Percentiles rank a stretch among this genome's conserved stretches.
Evolutionary conservation across 2,797 vertebrate species (phyloP).

Genomic region (Spinus olivaceus): DNA sequence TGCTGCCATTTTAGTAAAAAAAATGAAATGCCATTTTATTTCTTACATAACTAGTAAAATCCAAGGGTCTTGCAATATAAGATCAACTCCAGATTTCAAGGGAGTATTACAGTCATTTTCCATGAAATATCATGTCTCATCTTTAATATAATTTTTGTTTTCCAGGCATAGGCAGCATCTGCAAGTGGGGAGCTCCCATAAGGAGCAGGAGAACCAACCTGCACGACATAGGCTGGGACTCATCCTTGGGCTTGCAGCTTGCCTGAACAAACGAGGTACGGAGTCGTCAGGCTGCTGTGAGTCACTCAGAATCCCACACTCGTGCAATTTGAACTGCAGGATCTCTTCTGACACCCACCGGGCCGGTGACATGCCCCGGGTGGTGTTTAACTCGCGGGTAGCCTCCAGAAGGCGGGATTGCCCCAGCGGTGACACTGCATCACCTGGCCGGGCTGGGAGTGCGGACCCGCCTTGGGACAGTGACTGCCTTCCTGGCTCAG

Average conservation of each 20-base stretch:
- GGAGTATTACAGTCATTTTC: neutral
- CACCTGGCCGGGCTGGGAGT: neutral
- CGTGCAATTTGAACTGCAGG: accelerated
- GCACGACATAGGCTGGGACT: neutral
- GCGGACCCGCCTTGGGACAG: neutral
- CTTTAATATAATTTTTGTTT: neutral
- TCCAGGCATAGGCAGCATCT: neutral
- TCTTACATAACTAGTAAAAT: neutral
- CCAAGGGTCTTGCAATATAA: neutral
- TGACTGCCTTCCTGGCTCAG: neutral
- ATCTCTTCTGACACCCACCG: neutral
- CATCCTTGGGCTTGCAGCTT: neutral
- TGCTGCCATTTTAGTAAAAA: neutral
- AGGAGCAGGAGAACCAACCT: neutral
- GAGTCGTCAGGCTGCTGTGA: neutral
- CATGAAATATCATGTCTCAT: neutral
- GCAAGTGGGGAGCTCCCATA: neutral
- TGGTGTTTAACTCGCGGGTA: neutral
- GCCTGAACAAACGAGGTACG: neutral
- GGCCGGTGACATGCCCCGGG: neutral
- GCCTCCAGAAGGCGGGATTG: neutral
- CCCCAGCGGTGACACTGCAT: accelerated
- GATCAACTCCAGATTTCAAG: neutral
- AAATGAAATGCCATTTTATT: neutral
- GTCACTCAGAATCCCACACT: neutral